Evolutionary conservation across 1,140 invertebrate species (phyloP), one percentile per base, ranked within the genome.

Genomic region (Chironomus striatipennis): DNA sequence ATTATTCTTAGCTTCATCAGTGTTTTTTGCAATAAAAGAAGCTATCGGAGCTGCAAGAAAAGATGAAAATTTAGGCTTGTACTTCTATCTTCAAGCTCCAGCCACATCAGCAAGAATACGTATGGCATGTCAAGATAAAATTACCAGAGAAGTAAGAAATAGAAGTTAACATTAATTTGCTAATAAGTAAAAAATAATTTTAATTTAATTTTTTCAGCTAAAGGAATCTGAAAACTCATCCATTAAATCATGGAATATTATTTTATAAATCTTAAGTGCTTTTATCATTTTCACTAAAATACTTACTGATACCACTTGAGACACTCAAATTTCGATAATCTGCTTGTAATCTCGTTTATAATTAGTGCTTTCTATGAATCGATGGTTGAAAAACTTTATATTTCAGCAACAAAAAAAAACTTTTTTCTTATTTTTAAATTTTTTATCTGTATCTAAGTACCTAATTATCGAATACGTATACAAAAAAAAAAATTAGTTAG

Each of bases 21-120:
- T 89, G 0, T 95, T 95, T 79, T 97, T 95, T 83, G 96, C 96
- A 6, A 93, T 97, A 70, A 92, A 91, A 83, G 91, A 97, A 79
- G 96, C 97, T 2, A 90, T 98, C 42, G 86, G 85, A 78, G 88
- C 91, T 10, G 93, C 94, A 1, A 83, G 96, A 43, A 78, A 79
- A 43, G 92, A 97, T 73, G 85, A 86, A 74, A 90, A 89, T 4
- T 81, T 88, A 4, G 78, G 80, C 15, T 78, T 80, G 0, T 83
- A 85, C 15, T 97, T 97, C 79, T 84, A 84, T 74, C 82, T 98
- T 12, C 88, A 97, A 80, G 88, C 93, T 5, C 97, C 97, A 18
- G 94, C 94, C 3, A 97, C 96, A 10, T 87, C 93, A 8, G 93
- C 93, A 18, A 86, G 90, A 73, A 97, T 98, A 77, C 87, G 97